Evolutionary conservation across 2,888 invertebrate genomes (phyloP).

Genomic region (Philaethria dido): DNA sequence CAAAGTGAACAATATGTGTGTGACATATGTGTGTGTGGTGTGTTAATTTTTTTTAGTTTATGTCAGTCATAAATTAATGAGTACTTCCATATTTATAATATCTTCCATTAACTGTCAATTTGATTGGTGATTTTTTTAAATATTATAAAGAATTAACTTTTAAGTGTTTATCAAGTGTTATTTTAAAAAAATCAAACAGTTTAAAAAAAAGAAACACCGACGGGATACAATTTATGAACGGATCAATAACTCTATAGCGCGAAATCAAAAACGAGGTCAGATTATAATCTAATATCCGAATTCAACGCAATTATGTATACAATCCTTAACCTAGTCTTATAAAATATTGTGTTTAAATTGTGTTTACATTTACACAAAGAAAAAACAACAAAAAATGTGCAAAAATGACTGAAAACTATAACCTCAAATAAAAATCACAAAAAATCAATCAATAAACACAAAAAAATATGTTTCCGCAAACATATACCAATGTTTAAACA

Average conservation of each 20-base stretch:
- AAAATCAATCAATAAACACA: background rate
- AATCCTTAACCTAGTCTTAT: conserved; percentile 17
- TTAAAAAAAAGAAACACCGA: conserved; percentile 28
- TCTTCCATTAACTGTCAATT: conserved; percentile 4
- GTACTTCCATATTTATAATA: background rate
- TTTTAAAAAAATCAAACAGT: background rate
- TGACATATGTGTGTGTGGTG: conserved; percentile 10
- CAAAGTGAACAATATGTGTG: conserved; percentile 23
- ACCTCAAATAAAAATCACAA: background rate
- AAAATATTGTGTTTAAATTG: conserved; percentile 5
- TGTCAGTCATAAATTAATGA: too few relatives aligned
- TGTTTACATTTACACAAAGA: background rate
- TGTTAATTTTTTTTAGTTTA: background rate
- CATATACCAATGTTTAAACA: background rate
- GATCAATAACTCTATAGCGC: conserved; percentile 35
- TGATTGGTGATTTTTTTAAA: background rate
- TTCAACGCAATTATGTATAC: conserved; percentile 25
- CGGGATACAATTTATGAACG: conserved; percentile 33
- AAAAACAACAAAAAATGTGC: background rate
- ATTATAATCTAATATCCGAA: conserved; percentile 29
- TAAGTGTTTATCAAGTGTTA: background rate
- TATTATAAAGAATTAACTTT: background rate
- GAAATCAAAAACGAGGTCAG: conserved; percentile 38
- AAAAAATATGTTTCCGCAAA: background rate
- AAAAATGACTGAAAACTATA: background rate